phyloP scores from a whole-genome alignment of 1,140 invertebrate species.

The Zaprionus kolodkinae region DNA sequence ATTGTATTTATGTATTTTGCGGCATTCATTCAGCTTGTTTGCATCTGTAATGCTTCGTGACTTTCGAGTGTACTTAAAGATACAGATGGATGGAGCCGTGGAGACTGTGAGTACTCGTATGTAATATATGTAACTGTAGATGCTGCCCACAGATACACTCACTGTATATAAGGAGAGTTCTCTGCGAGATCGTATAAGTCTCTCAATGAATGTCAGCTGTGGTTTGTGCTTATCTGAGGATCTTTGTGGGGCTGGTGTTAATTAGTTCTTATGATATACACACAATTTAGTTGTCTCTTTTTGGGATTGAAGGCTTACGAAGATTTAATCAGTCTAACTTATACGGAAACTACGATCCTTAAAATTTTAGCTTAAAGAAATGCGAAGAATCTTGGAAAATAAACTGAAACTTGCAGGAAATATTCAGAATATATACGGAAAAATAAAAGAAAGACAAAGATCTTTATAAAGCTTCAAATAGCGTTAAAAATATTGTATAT shows the following conservation, averaged over 20 bases:
- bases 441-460: too few species aligned
- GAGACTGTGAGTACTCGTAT: conserved; percentile 26
- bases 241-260: conserved; percentile 56
- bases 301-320: background rate
- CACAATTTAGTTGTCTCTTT: background rate
- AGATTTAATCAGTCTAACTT: background rate
- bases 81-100: conserved; percentile 66
- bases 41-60: conserved; percentile 81
- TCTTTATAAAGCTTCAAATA: too few species aligned
- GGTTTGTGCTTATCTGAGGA: conserved; percentile 20
- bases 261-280: conserved; percentile 58
- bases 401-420: too few species aligned
- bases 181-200: conserved; percentile 12
- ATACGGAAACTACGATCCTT: too few species aligned
- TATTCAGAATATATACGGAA: too few species aligned
- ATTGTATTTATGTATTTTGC: conserved; percentile 81
- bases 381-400: too few species aligned
- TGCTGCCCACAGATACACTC: conserved; percentile 58
- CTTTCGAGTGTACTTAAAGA: conserved; percentile 78
- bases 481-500: too few species aligned
- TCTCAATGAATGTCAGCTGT: conserved; percentile 26
- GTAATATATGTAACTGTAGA: conserved; percentile 50
- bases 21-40: conserved; percentile 79
- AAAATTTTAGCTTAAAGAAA: too few species aligned
- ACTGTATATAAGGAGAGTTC: background rate